Evolutionary conservation across 2,888 invertebrate genomes (phyloP), one percentile per base, ranked within the genome.

Genomic region (Caenorhabditis zanzibari): DNA sequence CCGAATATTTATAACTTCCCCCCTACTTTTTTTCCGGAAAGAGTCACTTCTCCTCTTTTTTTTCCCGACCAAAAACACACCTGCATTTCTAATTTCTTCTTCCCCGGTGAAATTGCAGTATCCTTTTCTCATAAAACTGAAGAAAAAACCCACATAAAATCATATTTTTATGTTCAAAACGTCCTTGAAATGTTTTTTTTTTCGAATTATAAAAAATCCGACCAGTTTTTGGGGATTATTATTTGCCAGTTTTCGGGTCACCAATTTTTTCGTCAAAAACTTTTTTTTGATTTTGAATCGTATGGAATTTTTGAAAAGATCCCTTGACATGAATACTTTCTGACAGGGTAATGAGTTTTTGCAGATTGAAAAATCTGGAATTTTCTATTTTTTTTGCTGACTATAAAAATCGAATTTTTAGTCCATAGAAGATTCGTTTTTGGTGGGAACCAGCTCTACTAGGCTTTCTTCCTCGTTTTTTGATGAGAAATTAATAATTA

Each of bases 41-140:
- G 10, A 6, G 32, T n/a, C 22, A 35, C 28, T 7, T 22, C 32
- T 59, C 59, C 38, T 14, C 14, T 35, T 58, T 19, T 59, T 19
- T 41, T 28, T 5, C 56, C 28, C 61, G 24, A 61, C 12, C 12
- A 0, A 44, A 12, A 22, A 59, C 26, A 64, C 74, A 75, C 75
- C 66, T 75, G 75, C 71, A 71, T 71, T 79, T 64, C 71, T 79
- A 71, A 79, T 79, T 64, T 52, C 4, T 59, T 61, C 32, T 35
- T 26, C 14, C 26, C 26, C 26, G n/a, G n/a, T n/a, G n/a, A n/a
- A n/a, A n/a, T n/a, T n/a, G n/a, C n/a, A n/a, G n/a, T n/a, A n/a
- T n/a, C 54, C 26, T 12, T 26, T 16, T 54, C 26, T 26, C 16
- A 19, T 22, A 49, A 58, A 58, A 35, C 1, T 14, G 3, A 32